phyloP scores from a whole-genome alignment of 2,888 invertebrate genomes.

The Ommatoiulus sabulosus region DNA sequence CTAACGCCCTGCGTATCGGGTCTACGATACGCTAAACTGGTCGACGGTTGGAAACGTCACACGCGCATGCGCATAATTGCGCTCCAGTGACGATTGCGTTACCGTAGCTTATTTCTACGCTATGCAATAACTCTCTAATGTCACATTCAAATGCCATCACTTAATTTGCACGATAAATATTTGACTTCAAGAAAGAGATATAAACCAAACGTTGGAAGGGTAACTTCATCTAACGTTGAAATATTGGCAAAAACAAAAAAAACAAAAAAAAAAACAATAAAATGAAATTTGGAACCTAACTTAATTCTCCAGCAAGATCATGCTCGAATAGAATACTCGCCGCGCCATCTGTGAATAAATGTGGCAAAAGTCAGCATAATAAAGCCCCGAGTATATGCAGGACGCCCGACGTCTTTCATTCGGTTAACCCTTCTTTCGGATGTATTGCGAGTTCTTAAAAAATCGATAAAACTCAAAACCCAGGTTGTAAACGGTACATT shows the following conservation, averaged over 20 bases:
- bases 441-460: neutral
- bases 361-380: no score
- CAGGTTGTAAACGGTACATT: conserved; percentile 12
- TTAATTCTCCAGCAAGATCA: neutral
- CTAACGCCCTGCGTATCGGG: no score
- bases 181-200: neutral
- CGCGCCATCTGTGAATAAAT: neutral
- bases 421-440: neutral
- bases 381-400: no score
- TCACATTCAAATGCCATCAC: neutral
- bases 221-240: neutral
- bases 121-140: no score
- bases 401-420: neutral
- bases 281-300: neutral
- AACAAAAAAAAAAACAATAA: neutral
- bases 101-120: no score
- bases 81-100: no score
- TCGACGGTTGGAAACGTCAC: no score
- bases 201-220: neutral
- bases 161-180: neutral
- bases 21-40: no score
- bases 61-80: no score
- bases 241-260: neutral
- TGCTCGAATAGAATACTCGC: neutral
- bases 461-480: conserved; percentile 21